Base-by-base conservation (phyloP, 2,113 vertebrate genomes). In the Orycteropus afer region DNA sequence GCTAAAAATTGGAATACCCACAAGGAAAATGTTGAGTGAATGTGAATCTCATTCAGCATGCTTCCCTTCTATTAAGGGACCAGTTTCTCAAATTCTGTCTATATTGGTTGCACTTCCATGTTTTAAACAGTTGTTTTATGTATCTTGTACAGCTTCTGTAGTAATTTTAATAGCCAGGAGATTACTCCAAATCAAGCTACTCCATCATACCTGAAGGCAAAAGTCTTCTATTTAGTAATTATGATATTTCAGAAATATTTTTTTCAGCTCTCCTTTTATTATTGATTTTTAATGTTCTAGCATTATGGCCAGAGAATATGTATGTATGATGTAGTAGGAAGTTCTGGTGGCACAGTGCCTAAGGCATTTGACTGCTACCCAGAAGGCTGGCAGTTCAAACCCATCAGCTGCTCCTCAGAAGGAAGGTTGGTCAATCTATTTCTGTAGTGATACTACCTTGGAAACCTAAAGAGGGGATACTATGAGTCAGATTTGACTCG, bases 161-260 rank as follows among this genome's bases (percentile, higher is more conserved):
- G 9, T 51, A 88, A 37, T 93, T 79, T 81, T 65, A 93, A 89
- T 90, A 23, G 18, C 2, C 25, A 94, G 81, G n/a, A 40, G 12
- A 40, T 67, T 69, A 95, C 65, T 85, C 5, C 37, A 79, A 84
- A 69, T 87, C 12, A 86, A 80, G 10, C 53, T 90, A 47, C 15
- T 8, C 29, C 17, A 32, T 77, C 45, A 49, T 12, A 77, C 51
- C 8, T 14, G 8, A 91, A 93, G n/a, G n/a, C n/a, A 86, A 73
- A 76, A 27, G 18, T 71, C 83, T 78, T 65, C 47, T 84, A 47
- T 59, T 81, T 74, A 86, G 23, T 49, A 65, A 89, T 78, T 73
- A 78, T 32, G 42, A 91, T 5, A 57, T 40, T 78, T 94, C 47
- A 65, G 63, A 91, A 91, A 71, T 67, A 81, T 59, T 95, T 96